A percentile compares a stretch with the other conserved stretches of the same genome.
Conservation (phyloP, 2,888 invertebrate genomes). For the Camponotus fellah region DNA sequence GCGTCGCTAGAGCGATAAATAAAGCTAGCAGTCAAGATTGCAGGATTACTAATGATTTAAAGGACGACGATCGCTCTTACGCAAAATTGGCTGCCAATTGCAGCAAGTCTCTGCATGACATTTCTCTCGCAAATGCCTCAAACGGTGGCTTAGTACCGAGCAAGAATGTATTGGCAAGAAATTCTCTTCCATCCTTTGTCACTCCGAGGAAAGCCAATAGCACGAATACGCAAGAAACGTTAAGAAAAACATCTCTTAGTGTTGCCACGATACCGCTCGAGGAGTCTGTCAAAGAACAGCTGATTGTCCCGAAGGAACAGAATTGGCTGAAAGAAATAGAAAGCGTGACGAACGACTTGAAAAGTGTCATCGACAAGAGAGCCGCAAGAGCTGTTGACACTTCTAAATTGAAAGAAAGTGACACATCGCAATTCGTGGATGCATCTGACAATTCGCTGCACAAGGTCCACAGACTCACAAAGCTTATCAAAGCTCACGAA, state of each 20-base stretch:
- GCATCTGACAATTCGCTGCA: conserved; percentile 64
- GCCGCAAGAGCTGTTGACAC: conserved; percentile 12
- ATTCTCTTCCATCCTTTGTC: neutral
- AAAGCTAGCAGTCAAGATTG: neutral
- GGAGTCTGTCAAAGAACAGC: neutral
- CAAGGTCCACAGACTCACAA: conserved; percentile 11
- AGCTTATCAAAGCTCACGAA: conserved; percentile 48
- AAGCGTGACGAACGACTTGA: conserved; percentile 58
- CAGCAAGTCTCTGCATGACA: conserved; percentile 30
- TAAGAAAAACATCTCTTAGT: neutral
- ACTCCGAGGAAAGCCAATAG: neutral
- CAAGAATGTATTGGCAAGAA: conserved; percentile 39
- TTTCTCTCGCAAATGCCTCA: neutral
- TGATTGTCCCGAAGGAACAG: neutral
- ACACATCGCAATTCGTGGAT: conserved; percentile 21
- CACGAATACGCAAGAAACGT: neutral
- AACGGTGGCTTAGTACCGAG: neutral
- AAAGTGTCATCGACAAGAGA: conserved; percentile 16
- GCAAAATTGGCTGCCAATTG: conserved; percentile 63
- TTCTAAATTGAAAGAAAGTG: neutral
- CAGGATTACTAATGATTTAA: neutral
- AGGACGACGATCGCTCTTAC: conserved; percentile 52
- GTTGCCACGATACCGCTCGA: neutral
- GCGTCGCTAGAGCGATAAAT: neutral
- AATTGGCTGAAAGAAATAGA: conserved; percentile 60